phyloP scores from a whole-genome alignment of 23 tunicate species.

The Diplosoma virens region DNA sequence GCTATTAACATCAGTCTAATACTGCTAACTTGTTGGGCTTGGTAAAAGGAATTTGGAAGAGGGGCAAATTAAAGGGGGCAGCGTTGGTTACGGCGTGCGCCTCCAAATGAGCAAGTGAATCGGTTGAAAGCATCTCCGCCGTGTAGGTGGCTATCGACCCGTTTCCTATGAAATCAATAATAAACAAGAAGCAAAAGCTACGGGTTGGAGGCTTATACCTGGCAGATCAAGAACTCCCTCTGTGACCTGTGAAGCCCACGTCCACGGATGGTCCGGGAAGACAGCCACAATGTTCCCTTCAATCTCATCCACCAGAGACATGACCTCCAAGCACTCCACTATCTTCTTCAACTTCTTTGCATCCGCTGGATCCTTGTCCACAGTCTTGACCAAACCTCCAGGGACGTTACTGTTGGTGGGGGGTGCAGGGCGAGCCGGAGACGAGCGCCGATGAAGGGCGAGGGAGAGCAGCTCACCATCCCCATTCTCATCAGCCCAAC shows the following conservation, averaged over 20 bases:
- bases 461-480: conserved; percentile 12
- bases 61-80: too few relatives aligned
- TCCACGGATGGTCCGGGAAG: neutral
- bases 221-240: neutral
- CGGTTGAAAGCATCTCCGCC: neutral
- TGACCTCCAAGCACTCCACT: neutral
- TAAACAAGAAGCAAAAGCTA: too few relatives aligned
- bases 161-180: neutral
- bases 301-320: neutral
- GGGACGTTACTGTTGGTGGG: too few relatives aligned
- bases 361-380: too few relatives aligned
- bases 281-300: neutral
- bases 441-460: neutral
- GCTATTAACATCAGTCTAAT: too few relatives aligned
- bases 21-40: too few relatives aligned
- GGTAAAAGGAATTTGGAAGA: too few relatives aligned
- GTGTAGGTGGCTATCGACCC: neutral
- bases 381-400: too few relatives aligned
- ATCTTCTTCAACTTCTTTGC: neutral
- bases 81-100: too few relatives aligned
- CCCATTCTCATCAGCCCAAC: conserved; percentile 4
- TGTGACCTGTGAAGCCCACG: neutral
- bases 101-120: neutral
- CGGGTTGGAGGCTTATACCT: too few relatives aligned
- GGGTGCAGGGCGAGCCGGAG: too few relatives aligned